Conservation (phyloP, 2,113 vertebrate genomes). For the Corythoichthys intestinalis region DNA sequence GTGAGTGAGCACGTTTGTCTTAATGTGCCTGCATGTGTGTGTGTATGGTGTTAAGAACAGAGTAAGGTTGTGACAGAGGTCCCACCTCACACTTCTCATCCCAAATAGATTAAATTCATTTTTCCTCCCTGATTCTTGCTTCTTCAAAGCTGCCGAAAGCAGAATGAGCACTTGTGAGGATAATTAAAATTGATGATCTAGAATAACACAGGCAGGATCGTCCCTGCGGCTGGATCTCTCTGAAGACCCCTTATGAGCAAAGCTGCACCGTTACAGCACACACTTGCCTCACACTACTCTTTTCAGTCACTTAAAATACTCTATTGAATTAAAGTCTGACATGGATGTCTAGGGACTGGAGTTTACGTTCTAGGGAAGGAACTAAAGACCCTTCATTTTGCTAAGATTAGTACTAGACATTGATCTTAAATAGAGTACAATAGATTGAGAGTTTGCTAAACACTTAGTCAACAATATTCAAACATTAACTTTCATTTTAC, state of each 20-base stretch:
- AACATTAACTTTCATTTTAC: neutral
- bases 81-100: slow-evolving; percentile 67
- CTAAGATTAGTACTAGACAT: slow-evolving; percentile 11
- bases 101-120: slow-evolving; percentile 64
- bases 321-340: slow-evolving; percentile 47
- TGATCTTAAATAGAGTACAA: slow-evolving; percentile 6
- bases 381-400: slow-evolving; percentile 14
- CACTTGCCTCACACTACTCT: slow-evolving; percentile 52
- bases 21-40: neutral
- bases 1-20: neutral
- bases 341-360: slow-evolving; percentile 12
- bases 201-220: slow-evolving; percentile 68
- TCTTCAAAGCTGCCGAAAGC: slow-evolving; percentile 52
- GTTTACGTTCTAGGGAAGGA: slow-evolving; percentile 30
- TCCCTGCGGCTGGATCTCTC: slow-evolving; percentile 61
- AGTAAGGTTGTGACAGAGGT: slow-evolving; percentile 46
- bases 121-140: slow-evolving; percentile 43
- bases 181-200: slow-evolving; percentile 75
- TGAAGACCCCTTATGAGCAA: slow-evolving; percentile 49
- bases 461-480: neutral
- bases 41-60: slow-evolving; percentile 9
- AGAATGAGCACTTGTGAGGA: slow-evolving; percentile 61
- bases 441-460: neutral
- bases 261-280: slow-evolving; percentile 47
- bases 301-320: slow-evolving; percentile 51